Evolutionary conservation across 2,797 vertebrate species (phyloP).

Genomic region (Columba guinea): DNA sequence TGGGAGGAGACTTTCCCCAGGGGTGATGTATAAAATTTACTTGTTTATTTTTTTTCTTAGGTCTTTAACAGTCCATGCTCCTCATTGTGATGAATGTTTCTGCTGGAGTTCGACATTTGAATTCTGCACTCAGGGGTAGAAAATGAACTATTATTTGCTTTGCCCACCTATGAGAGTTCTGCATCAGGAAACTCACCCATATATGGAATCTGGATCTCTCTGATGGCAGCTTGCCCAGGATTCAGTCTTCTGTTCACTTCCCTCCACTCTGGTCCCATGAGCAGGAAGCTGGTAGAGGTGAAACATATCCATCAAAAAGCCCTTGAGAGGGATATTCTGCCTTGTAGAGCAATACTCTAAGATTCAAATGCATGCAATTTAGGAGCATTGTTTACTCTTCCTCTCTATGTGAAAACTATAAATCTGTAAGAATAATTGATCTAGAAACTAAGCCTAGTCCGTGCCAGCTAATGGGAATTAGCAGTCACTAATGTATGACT

Average conservation of each 20-base stretch:
- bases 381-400: neutral
- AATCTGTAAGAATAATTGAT: neutral
- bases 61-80: neutral
- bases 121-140: neutral
- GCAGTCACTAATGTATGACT: neutral
- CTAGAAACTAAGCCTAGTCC: neutral
- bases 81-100: neutral
- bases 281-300: neutral
- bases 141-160: neutral
- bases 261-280: neutral
- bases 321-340: neutral
- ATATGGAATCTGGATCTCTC: neutral
- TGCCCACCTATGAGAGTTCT: neutral
- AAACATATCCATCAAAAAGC: neutral
- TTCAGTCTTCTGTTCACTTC: neutral
- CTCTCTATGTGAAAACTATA: neutral
- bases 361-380: neutral
- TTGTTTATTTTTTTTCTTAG: neutral
- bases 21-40: neutral
- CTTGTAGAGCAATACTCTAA: neutral
- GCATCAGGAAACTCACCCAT: neutral
- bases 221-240: neutral
- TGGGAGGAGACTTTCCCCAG: constrained; percentile 5
- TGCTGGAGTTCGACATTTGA: neutral
- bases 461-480: neutral